Evolutionary conservation across 1,140 invertebrate genomes (phyloP).

Genomic region (Metopolophium dirhodum): DNA sequence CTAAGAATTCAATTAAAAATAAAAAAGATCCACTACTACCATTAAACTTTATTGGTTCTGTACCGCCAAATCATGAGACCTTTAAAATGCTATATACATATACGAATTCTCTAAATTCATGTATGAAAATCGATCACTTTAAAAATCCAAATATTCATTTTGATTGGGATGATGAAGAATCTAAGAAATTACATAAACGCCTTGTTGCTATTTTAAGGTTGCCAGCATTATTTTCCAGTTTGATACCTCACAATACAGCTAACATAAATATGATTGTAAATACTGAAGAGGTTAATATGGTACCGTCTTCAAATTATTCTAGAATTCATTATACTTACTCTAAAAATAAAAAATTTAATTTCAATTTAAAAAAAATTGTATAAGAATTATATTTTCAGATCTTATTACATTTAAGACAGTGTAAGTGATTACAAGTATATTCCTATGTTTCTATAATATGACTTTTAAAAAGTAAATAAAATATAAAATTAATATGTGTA

Average conservation of each 20-base stretch:
- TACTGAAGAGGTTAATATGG: background rate
- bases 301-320: background rate
- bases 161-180: conserved; percentile 40
- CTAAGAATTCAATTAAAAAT: background rate
- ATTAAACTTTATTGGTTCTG: conserved; percentile 11
- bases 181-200: conserved; percentile 33
- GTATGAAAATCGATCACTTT: background rate
- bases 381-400: background rate
- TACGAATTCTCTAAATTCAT: background rate
- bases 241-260: background rate
- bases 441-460: no score
- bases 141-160: background rate
- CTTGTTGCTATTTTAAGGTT: conserved; percentile 37
- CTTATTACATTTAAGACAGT: background rate
- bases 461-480: background rate
- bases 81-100: conserved; percentile 42
- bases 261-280: conserved; percentile 35
- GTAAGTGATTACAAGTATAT: no score
- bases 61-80: conserved; percentile 47
- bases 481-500: background rate
- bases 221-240: conserved; percentile 36
- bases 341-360: conserved; percentile 5
- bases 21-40: conserved; percentile 6
- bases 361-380: background rate
- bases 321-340: no score